phyloP scores from a whole-genome alignment of 1,140 invertebrate genomes.

The Nasonia giraulti region DNA sequence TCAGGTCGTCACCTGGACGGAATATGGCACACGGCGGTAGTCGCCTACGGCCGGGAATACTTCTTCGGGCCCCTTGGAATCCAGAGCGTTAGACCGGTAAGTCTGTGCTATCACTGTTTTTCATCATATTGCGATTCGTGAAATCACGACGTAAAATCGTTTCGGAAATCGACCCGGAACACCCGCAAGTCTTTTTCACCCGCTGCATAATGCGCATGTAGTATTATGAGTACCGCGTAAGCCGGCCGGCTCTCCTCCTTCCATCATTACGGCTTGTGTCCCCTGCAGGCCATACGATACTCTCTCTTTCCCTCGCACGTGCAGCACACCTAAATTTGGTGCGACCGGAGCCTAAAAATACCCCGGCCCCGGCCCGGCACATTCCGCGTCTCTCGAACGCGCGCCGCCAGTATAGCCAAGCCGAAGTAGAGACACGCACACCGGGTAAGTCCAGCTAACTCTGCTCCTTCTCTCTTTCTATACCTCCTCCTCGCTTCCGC shows the following conservation, averaged over 20 bases:
- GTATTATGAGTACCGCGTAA: too few relatives aligned
- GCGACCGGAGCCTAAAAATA: slow-evolving; percentile 36
- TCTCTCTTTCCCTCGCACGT: slow-evolving; percentile 22
- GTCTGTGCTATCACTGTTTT: slow-evolving; percentile 62
- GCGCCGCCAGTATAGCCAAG: neutral
- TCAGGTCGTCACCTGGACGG: slow-evolving; percentile 87
- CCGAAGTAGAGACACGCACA: neutral
- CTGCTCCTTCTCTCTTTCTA: neutral
- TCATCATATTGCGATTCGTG: too few relatives aligned
- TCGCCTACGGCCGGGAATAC: slow-evolving; percentile 90
- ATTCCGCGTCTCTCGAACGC: neutral
- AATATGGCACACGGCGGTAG: slow-evolving; percentile 91
- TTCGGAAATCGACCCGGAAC: too few relatives aligned
- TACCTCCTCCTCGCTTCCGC: neutral
- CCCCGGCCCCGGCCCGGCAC: neutral
- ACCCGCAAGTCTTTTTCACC: too few relatives aligned
- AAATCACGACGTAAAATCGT: too few relatives aligned
- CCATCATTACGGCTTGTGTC: neutral
- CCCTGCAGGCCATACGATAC: slow-evolving; percentile 41
- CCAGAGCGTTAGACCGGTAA: slow-evolving; percentile 85
- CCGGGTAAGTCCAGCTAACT: neutral
- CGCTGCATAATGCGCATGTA: too few relatives aligned
- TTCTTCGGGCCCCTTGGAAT: slow-evolving; percentile 90
- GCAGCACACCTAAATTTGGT: slow-evolving; percentile 46
- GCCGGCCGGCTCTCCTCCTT: neutral